Conservation (phyloP, 2,113 vertebrate genomes). For the Pangasianodon hypophthalmus region DNA sequence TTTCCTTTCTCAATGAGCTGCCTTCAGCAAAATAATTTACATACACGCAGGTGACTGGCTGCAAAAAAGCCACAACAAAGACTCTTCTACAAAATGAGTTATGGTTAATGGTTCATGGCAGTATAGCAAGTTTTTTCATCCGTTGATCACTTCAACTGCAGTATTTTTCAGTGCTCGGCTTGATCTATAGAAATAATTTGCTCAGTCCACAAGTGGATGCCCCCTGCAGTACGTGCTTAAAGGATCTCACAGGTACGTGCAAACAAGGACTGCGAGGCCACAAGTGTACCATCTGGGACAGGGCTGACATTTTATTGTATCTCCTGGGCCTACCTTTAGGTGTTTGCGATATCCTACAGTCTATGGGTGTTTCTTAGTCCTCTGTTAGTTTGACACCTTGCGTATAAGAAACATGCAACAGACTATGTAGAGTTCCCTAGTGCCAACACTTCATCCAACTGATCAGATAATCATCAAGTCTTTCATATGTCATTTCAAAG, state of each 20-base stretch:
- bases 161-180: too few relatives aligned
- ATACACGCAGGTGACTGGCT: too few relatives aligned
- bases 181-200: too few relatives aligned
- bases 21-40: too few relatives aligned
- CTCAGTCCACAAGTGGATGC: background rate
- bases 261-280: background rate
- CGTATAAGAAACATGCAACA: background rate
- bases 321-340: background rate
- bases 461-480: background rate
- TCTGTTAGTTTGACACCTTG: background rate
- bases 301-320: background rate
- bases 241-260: background rate
- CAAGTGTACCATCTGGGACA: background rate
- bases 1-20: too few relatives aligned
- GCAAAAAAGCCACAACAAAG: too few relatives aligned
- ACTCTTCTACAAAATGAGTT: too few relatives aligned
- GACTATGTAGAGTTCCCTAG: background rate
- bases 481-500: background rate
- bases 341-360: background rate
- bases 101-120: too few relatives aligned
- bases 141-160: too few relatives aligned
- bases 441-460: background rate
- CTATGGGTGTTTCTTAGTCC: background rate
- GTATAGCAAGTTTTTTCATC: too few relatives aligned
- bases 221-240: background rate